Base-by-base conservation (phyloP, 37 sponge, comb jelly and placozoan species). In the Eunapius fragilis region DNA sequence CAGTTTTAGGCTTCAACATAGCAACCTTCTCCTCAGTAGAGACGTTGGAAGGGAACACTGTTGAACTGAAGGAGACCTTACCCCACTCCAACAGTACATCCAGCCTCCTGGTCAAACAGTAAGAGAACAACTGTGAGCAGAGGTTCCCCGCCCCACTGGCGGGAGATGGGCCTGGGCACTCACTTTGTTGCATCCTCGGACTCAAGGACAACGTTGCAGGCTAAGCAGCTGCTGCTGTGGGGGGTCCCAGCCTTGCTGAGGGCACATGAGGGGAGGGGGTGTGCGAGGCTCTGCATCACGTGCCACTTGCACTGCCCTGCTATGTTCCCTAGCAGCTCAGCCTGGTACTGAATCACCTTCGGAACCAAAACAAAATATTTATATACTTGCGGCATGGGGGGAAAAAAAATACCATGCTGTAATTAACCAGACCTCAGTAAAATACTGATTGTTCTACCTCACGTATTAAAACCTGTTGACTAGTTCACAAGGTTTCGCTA, bases 161-260 rank as follows among this genome's bases (percentile, higher is more conserved):
- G 6, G 41, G 41, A 41, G 41, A 41, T 3, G 41, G 41, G 31
- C 78, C 37, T 69, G 25, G 83, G 38, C 48, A 37, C 87, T 82
- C 48, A 83, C 84, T 76, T 84, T 27, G 69, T 69, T n/a, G 88
- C 88, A 77, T 87, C 81, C 23, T 72, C 69, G 12, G 91, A 76
- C 79, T 94, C 88, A 6, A 94, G 71, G 33, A 88, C 35, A 25
- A 94, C 25, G 48, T 41, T 82, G 34, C 85, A 76, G 19, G 91
- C 85, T 25, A 70, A 75, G 26, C n/a, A n/a, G n/a, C n/a, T n/a
- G n/a, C n/a, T n/a, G n/a, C 67, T 35, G 74, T 84, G 79, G 30
- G 69, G 27, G 0, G 26, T 49, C 0, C 73, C 31, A 22, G 36
- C 27, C 79, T 67, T 72, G 45, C 47, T 48, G 35, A 85, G 72